Base-by-base conservation (phyloP, 2,797 vertebrate species). In the Poecilia wingei region DNA sequence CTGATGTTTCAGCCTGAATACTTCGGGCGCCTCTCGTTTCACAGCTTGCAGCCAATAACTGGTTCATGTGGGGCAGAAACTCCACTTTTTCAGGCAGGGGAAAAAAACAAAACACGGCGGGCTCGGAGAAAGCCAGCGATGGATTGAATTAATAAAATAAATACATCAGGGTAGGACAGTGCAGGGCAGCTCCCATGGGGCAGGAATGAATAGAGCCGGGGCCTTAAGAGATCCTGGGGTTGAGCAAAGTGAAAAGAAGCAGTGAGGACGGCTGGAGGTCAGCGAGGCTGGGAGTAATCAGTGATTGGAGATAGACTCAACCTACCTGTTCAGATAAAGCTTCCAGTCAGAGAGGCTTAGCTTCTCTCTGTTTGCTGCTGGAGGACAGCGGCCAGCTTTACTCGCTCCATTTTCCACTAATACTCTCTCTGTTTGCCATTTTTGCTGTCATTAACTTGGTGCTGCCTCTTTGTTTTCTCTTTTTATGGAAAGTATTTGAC, bases 191-290 rank as follows among this genome's bases (percentile, higher is more conserved):
- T 85, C 84, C 86, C 79, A 3, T 82, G 2, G 79, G 90, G 81
- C 31, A 18, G 14, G 3, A 80, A 74, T 78, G 86, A 89, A 84
- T 59, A 57, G 79, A 83, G 80, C 0, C 13, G 77, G 75, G 82
- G 80, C 88, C 78, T 82, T 57, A 79, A 82, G 82, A 84, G 88
- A 89, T 83, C 76, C 84, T 39, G 87, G 80, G 87, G 87, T 90
- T 79, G 77, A 87, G 74, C 78, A 90, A 92, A 88, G 75, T 39
- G 81, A 91, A 79, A 85, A 53, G 81, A 82, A 90, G 89, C 86
- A 43, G 36, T 1, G 84, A 28, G 88, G 88, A 88, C 90, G 84
- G 89, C 90, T 86, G 85, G 89, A 89, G 91, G 91, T 92, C 87
- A 84, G 87, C 72, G 79, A 76, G 77, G 77, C 85, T 86, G 78